Conservation (phyloP, 1,140 invertebrate genomes). For the Eubasilissa regina region DNA sequence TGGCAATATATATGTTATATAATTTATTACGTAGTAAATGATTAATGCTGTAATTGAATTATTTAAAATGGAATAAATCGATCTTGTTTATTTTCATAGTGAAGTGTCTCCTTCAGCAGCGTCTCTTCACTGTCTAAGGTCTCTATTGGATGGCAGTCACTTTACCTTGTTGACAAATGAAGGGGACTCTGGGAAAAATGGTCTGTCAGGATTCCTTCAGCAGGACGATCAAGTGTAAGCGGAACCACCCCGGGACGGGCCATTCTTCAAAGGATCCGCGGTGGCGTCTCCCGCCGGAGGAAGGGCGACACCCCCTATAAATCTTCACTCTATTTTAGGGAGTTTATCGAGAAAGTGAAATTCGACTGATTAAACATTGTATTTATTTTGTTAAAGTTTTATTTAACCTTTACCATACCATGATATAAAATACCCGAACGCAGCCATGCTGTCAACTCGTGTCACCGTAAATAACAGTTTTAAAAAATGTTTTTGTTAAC, state of each 20-base stretch:
- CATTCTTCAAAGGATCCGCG: conserved; percentile 6
- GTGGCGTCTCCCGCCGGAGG: neutral
- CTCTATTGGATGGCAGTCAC: conserved; percentile 32
- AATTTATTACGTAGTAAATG: no score
- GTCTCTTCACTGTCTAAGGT: conserved; percentile 7
- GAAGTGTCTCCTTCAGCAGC: neutral
- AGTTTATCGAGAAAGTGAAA: conserved; percentile 19
- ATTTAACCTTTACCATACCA: no score
- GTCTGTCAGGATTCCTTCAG: conserved; percentile 53
- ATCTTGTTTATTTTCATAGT: no score
- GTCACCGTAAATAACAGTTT: no score
- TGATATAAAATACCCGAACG: no score
- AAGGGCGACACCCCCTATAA: conserved; percentile 15
- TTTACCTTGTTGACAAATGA: conserved; percentile 59
- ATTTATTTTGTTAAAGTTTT: no score
- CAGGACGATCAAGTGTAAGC: conserved; percentile 58
- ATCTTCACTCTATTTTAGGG: conserved; percentile 26
- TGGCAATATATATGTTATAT: no score
- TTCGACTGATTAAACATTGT: neutral
- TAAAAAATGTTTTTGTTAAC: no score
- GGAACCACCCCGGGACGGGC: conserved; percentile 3
- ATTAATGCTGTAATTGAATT: no score
- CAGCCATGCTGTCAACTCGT: no score
- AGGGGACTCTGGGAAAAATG: conserved; percentile 57
- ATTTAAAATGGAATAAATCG: no score